Conservation (phyloP, 2,888 invertebrate genomes). For the Sminthurinus aureus region DNA sequence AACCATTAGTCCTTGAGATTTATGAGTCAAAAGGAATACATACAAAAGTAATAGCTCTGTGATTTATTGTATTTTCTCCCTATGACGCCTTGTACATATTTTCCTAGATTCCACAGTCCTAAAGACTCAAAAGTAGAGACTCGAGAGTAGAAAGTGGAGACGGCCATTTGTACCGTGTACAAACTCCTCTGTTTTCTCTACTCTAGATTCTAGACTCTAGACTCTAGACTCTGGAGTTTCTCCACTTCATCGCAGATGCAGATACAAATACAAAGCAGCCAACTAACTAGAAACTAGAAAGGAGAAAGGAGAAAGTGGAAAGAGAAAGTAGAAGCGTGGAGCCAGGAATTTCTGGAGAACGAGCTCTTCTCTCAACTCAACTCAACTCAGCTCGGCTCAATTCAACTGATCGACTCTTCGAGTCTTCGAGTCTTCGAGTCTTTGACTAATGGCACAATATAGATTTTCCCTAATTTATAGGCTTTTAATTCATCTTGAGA, state of each 20-base stretch:
- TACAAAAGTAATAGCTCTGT: slow-evolving; percentile 42
- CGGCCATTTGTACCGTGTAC: neutral
- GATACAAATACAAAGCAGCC: too few relatives aligned
- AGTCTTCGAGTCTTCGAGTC: slow-evolving; percentile 21
- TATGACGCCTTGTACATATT: slow-evolving; percentile 38
- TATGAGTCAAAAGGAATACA: slow-evolving; percentile 36
- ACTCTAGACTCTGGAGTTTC: too few relatives aligned
- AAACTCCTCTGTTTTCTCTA: neutral
- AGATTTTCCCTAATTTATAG: slow-evolving; percentile 31
- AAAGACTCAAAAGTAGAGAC: too few relatives aligned
- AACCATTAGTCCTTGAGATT: slow-evolving; percentile 42
- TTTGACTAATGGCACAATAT: slow-evolving; percentile 34
- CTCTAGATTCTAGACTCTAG: neutral
- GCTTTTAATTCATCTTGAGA: slow-evolving; percentile 36
- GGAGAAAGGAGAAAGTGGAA: too few relatives aligned
- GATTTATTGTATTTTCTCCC: slow-evolving; percentile 43
- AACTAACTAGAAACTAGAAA: too few relatives aligned
- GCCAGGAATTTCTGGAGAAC: neutral
- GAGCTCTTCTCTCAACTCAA: neutral
- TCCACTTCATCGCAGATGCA: too few relatives aligned
- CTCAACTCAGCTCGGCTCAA: neutral
- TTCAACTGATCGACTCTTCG: slow-evolving; percentile 33
- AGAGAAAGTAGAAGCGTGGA: too few relatives aligned
- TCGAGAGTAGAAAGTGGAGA: too few relatives aligned
- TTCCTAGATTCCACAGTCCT: neutral